Evolutionary conservation across 2,797 vertebrate genomes (phyloP).

Genomic region (Vireo griseus): DNA sequence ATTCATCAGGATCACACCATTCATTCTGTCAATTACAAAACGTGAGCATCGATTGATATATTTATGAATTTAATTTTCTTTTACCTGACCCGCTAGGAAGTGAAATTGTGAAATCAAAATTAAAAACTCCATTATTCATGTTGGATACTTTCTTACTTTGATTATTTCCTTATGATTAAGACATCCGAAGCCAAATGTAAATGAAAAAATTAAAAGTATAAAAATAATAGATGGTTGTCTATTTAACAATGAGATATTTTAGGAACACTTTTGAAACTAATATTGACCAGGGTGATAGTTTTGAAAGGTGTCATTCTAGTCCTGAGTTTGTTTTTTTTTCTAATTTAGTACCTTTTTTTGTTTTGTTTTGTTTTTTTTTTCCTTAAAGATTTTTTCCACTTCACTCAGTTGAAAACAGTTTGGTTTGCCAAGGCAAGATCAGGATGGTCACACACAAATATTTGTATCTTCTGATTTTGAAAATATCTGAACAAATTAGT

Average conservation of each 20-base stretch:
- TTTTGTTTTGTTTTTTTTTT: no score
- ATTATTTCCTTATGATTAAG: background rate
- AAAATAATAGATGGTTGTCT: accelerated
- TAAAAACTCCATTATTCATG: background rate
- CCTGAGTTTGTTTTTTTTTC: accelerated
- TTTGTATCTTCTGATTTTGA: background rate
- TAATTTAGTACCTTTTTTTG: background rate
- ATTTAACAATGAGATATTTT: background rate
- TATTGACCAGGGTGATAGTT: background rate
- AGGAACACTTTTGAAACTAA: background rate
- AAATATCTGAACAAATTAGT: background rate
- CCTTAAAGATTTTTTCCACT: background rate
- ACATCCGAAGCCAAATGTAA: background rate
- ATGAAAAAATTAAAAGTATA: background rate
- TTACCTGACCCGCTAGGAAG: background rate
- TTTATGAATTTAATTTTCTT: background rate
- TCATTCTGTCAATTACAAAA: background rate
- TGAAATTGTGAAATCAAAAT: background rate
- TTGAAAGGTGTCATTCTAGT: background rate
- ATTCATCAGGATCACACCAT: background rate
- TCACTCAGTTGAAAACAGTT: background rate
- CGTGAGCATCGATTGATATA: background rate
- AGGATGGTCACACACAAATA: background rate
- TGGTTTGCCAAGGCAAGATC: background rate
- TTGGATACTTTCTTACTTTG: background rate